Percentiles rank a stretch among this genome's conserved stretches.
Evolutionary conservation across 2,113 vertebrate species (phyloP).

Genomic region (Physeter macrocephalus): DNA sequence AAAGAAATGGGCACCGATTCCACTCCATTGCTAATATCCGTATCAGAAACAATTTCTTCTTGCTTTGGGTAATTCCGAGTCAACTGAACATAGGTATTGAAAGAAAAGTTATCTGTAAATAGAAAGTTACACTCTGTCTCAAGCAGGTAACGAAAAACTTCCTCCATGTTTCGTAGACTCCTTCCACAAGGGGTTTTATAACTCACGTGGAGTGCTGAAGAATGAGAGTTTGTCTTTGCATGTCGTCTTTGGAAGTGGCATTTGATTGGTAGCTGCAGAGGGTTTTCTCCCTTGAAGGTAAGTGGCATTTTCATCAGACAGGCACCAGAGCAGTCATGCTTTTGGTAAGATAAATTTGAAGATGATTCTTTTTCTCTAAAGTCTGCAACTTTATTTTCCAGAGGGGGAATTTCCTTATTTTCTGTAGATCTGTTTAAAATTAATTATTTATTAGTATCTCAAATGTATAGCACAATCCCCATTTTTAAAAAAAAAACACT

Average conservation of each 20-base stretch:
- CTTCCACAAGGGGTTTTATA: constrained; percentile 93
- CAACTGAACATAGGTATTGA: constrained; percentile 84
- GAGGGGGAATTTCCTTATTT: not conserved
- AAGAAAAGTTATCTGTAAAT: constrained; percentile 92
- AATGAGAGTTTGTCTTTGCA: constrained; percentile 75
- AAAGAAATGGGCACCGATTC: constrained; percentile 89
- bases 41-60: constrained; percentile 77
- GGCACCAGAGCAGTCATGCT: constrained; percentile 80
- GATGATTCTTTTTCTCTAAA: not conserved
- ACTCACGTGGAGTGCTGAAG: constrained; percentile 77
- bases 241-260: constrained; percentile 88
- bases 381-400: constrained; percentile 44
- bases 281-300: constrained; percentile 84
- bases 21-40: constrained; percentile 88
- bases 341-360: constrained; percentile 55
- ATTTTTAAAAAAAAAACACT: constrained; percentile 46
- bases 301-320: constrained; percentile 80
- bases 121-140: constrained; percentile 86
- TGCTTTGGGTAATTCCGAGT: constrained; percentile 69
- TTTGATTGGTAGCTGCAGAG: constrained; percentile 87
- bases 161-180: constrained; percentile 83
- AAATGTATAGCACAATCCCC: not conserved
- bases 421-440: constrained; percentile 61
- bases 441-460: constrained; percentile 40
- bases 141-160: constrained; percentile 87